Percentiles rank a stretch among this genome's conserved stretches.
phyloP scores from a whole-genome alignment of 2,113 vertebrate genomes.

The Callocephalon fimbriatum region DNA sequence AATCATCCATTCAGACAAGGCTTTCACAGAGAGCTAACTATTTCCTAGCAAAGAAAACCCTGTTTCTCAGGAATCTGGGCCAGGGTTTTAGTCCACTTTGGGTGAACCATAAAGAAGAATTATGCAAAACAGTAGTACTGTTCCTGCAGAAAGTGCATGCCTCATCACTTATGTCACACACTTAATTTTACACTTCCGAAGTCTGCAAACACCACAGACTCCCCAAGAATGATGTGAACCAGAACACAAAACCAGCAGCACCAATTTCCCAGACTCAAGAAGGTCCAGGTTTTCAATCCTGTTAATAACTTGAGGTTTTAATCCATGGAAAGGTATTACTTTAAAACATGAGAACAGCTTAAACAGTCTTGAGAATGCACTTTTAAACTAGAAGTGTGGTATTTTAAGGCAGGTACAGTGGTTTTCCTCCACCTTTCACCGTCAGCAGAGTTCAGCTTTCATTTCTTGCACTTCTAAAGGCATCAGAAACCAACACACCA shows the following conservation, averaged over 20 bases:
- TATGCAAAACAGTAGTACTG: background rate
- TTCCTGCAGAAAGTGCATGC: background rate
- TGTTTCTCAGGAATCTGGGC: background rate
- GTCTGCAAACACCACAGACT: background rate
- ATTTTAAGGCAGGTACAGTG: background rate
- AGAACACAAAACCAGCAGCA: constrained; percentile 1
- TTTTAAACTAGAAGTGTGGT: background rate
- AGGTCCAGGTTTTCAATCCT: background rate
- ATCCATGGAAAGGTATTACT: background rate
- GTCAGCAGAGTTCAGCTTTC: background rate
- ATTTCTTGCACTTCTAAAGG: background rate
- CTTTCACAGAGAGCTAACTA: constrained; percentile 16
- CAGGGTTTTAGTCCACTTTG: background rate
- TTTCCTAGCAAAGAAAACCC: background rate
- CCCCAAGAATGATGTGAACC: background rate
- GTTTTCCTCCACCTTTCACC: background rate
- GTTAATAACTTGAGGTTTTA: background rate
- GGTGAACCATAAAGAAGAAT: background rate
- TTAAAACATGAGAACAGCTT: background rate
- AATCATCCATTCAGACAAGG: constrained; percentile 22
- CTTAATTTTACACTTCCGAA: background rate
- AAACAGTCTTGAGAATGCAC: background rate
- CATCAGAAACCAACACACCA: constrained; percentile 15
- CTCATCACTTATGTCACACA: background rate
- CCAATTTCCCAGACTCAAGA: background rate